These are phyloP conservation scores for Virgularia gustaviana DNA, from an alignment of 92 coral and sea anemone species.

Conservation along the genomic window DNA sequence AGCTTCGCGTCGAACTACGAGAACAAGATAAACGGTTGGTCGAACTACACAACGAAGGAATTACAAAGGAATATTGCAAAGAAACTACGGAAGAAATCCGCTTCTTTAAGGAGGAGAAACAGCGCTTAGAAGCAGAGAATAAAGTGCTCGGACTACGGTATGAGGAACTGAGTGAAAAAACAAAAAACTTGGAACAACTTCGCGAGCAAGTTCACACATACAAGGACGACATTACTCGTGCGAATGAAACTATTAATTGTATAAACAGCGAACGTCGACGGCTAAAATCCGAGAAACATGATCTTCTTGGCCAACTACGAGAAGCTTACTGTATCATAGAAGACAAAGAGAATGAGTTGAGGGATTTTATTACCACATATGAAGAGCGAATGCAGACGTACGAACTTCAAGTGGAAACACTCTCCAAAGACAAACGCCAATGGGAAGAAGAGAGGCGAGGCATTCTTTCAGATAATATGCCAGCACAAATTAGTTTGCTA, in stretches of 20 bases:
- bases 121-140: slow-evolving; percentile 74
- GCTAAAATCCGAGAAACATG: slow-evolving; percentile 81
- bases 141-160: slow-evolving; percentile 62
- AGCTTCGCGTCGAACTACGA: slow-evolving; percentile 79
- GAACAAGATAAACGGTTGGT: slow-evolving; percentile 87
- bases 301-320: slow-evolving; percentile 76
- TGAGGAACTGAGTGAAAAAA: slow-evolving; percentile 72
- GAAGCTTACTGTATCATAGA: slow-evolving; percentile 88
- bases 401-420: slow-evolving; percentile 53
- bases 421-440: slow-evolving; percentile 58
- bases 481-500: slow-evolving; percentile 53
- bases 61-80: slow-evolving; percentile 29
- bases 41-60: slow-evolving; percentile 53
- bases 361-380: slow-evolving; percentile 88
- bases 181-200: slow-evolving; percentile 76
- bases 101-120: slow-evolving; percentile 61
- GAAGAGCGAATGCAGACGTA: slow-evolving; percentile 84
- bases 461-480: slow-evolving; percentile 45
- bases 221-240: slow-evolving; percentile 88
- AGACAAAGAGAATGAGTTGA: slow-evolving; percentile 80
- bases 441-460: slow-evolving; percentile 50
- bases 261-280: slow-evolving; percentile 89
- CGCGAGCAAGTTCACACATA: slow-evolving; percentile 75
- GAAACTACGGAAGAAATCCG: slow-evolving; percentile 48
- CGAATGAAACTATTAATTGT: slow-evolving; percentile 86